Evolutionary conservation across 1,140 invertebrate species (phyloP).

Genomic region (Nasonia vitripennis): DNA sequence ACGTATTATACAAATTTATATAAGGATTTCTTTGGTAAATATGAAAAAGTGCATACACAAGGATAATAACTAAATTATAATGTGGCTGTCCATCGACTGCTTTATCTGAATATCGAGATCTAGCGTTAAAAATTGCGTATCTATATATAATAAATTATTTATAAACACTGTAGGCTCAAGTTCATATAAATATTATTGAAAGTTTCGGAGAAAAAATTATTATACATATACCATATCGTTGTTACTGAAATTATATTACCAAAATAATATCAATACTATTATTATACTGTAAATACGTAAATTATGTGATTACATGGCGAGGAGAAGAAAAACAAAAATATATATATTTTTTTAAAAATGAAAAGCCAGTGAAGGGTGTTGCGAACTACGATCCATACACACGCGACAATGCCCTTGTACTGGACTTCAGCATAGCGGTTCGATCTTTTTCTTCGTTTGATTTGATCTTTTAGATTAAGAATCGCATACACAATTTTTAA

Average conservation of each 20-base stretch:
- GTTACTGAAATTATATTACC: background rate
- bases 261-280: background rate
- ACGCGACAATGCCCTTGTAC: too few relatives aligned
- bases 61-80: too few relatives aligned
- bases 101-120: background rate
- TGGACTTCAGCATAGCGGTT: too few relatives aligned
- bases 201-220: background rate
- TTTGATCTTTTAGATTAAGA: too few relatives aligned
- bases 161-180: background rate
- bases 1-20: background rate
- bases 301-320: slow-evolving; percentile 20
- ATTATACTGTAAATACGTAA: slow-evolving; percentile 35
- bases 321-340: slow-evolving; percentile 4
- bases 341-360: slow-evolving; percentile 31
- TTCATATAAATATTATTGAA: slow-evolving; percentile 10
- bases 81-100: background rate
- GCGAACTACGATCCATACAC: background rate
- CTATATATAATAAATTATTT: background rate
- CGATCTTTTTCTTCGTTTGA: too few relatives aligned
- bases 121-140: background rate
- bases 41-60: background rate
- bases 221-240: background rate
- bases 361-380: background rate
- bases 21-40: background rate
- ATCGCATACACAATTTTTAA: too few relatives aligned